Percentiles rank a stretch among this genome's conserved stretches.
These are phyloP conservation scores for Nezara viridula DNA, from an alignment of 2,888 invertebrate species.

Conservation along the genomic window DNA sequence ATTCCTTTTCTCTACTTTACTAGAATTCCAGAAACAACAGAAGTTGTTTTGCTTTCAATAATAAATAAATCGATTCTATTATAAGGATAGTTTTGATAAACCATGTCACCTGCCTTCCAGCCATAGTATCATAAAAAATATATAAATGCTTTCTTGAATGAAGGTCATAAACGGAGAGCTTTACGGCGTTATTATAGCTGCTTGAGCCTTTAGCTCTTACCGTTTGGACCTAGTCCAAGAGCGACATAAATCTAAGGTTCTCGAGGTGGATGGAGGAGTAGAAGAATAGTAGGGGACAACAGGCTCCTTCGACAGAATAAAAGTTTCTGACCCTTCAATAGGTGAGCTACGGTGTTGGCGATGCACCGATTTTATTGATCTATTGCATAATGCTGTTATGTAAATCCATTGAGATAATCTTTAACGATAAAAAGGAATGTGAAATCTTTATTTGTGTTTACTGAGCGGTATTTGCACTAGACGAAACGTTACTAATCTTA, in stretches of 20 bases:
- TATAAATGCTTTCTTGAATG: neutral
- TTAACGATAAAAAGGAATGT: too few species aligned
- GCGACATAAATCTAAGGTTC: neutral
- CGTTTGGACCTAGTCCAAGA: slow-evolving; percentile 4
- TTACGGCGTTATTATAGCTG: neutral
- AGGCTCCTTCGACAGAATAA: neutral
- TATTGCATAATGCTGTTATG: neutral
- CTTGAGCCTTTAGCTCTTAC: neutral
- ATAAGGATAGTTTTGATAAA: too few species aligned
- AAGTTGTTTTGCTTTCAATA: too few species aligned
- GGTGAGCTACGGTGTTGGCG: neutral
- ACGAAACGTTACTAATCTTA: too few species aligned
- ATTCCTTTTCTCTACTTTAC: too few species aligned
- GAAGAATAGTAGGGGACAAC: slow-evolving; percentile 12
- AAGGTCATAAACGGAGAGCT: neutral
- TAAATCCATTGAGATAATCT: neutral
- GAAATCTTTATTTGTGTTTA: too few species aligned
- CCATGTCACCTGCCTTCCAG: neutral
- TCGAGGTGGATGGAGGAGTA: neutral
- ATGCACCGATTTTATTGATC: neutral
- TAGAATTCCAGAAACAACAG: too few species aligned
- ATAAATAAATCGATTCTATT: too few species aligned
- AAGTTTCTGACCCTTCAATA: neutral
- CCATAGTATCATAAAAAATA: neutral
- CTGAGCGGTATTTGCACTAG: too few species aligned